Percentiles rank a stretch among this genome's conserved stretches.
phyloP scores from a whole-genome alignment of 92 coral and sea anemone genomes.

The Ricordea florida region DNA sequence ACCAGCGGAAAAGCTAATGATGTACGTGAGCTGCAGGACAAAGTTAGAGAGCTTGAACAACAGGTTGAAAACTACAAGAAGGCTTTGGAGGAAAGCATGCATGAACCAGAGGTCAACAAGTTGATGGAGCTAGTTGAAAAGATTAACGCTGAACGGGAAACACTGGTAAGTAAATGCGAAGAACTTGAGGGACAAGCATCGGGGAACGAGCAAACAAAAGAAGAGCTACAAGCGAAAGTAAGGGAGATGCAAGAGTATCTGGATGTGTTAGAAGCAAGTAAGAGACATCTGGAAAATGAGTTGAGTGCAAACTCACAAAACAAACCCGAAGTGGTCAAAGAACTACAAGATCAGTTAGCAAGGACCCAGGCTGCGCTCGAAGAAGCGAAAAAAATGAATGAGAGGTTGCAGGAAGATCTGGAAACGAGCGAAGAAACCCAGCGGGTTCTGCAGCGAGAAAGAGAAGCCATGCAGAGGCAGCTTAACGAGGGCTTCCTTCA shows the following conservation, averaged over 20 bases:
- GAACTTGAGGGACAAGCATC: constrained; percentile 54
- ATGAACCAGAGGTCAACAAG: constrained; percentile 66
- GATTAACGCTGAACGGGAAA: constrained; percentile 56
- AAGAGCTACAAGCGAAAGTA: constrained; percentile 62
- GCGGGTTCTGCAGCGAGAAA: constrained; percentile 81
- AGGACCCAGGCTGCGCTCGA: constrained; percentile 56
- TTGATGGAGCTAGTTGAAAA: constrained; percentile 69
- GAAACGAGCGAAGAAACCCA: constrained; percentile 60
- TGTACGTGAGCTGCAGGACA: constrained; percentile 51
- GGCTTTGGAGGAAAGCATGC: constrained; percentile 73
- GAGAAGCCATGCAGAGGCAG: constrained; percentile 85
- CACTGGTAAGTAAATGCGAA: constrained; percentile 40
- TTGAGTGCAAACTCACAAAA: constrained; percentile 63
- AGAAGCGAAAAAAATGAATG: constrained; percentile 43
- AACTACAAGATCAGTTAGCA: constrained; percentile 80
- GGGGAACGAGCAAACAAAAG: constrained; percentile 55
- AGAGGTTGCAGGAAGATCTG: constrained; percentile 51
- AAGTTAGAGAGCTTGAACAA: constrained; percentile 75
- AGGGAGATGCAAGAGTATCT: constrained; percentile 60
- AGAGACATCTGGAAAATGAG: constrained; percentile 67
- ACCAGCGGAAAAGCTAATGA: constrained; percentile 59
- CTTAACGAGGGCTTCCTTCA: constrained; percentile 86
- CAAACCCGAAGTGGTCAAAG: constrained; percentile 76
- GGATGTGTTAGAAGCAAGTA: constrained; percentile 39
- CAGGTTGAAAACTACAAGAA: constrained; percentile 66